Evolutionary conservation across 1,140 invertebrate genomes (phyloP), one percentile per base, ranked within the genome.

Genomic region (Calephelis nemesis): DNA sequence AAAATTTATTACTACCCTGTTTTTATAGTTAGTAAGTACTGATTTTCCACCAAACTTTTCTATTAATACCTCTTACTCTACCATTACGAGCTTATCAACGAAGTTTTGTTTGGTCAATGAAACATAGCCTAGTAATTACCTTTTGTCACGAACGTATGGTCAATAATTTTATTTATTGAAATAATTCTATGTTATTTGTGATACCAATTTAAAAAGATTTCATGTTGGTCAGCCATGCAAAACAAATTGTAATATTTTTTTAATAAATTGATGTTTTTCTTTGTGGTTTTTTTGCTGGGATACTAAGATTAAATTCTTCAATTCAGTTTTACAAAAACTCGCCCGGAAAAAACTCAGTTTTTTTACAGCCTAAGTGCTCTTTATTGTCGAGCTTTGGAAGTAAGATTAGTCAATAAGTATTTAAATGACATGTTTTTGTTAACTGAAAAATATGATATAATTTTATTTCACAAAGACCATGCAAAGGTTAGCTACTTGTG

Each of bases 21-120:
- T 19, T 54, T 54, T 54, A 54, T 39, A 19, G 0, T 19, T 54
- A 54, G 52, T 4, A 30, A 54, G 9, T 54, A 19, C 52, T 54
- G 50, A 52, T 52, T 54, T 54, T 54, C 52, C 15, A 30, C 52
- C 15, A 54, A 54, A 54, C 52, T 54, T 54, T 54, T 54, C 52
- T 54, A 54, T 54, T 54, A 39, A 54, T 54, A 54, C 52, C 52
- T 30, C 52, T 19, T 19, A 54, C 52, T 54, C 52, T 54, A 54
- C 52, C 19, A 54, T 54, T 54, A 54, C 15, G 52, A 19, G 52
- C 52, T 54, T 54, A 54, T 54, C 52, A 54, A 30, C 13, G 19
- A 30, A 54, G 52, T 54, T 54, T 54, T 54, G 52, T 54, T 54
- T 39, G 52, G 19, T 54, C 52, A 30, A 54, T 54, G 52, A 19